Evolutionary conservation across 2,113 vertebrate genomes (phyloP).

Genomic region (Cyanistes caeruleus): DNA sequence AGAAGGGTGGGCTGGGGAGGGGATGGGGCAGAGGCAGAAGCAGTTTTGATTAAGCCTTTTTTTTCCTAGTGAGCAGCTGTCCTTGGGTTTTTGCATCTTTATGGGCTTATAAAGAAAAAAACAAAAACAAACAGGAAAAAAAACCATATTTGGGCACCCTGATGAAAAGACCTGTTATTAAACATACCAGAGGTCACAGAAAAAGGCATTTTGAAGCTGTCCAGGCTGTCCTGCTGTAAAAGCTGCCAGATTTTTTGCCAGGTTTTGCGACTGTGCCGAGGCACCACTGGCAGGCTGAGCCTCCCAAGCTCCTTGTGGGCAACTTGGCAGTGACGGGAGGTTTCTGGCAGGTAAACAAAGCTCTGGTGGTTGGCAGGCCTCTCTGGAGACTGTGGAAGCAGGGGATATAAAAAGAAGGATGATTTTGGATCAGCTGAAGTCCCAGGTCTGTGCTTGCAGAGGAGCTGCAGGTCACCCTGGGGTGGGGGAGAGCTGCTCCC

Average conservation of each 20-base stretch:
- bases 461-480: fast-evolving
- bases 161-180: background rate
- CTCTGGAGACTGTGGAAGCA: background rate
- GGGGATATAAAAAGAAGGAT: background rate
- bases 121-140: background rate
- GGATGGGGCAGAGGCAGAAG: background rate
- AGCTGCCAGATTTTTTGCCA: background rate
- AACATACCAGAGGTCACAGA: background rate
- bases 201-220: background rate
- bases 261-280: background rate
- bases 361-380: background rate
- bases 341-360: conserved; percentile 12
- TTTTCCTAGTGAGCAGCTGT: background rate
- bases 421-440: background rate
- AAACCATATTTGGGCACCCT: fast-evolving
- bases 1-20: background rate
- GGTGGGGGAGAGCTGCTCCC: background rate
- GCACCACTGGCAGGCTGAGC: background rate
- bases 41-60: background rate
- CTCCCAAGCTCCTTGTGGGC: background rate
- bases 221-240: background rate
- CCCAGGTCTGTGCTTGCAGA: background rate
- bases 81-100: fast-evolving
- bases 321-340: background rate
- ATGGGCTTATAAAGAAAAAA: background rate